Evolutionary conservation across 2,888 invertebrate species (phyloP).

Genomic region (Volucella zonaria): DNA sequence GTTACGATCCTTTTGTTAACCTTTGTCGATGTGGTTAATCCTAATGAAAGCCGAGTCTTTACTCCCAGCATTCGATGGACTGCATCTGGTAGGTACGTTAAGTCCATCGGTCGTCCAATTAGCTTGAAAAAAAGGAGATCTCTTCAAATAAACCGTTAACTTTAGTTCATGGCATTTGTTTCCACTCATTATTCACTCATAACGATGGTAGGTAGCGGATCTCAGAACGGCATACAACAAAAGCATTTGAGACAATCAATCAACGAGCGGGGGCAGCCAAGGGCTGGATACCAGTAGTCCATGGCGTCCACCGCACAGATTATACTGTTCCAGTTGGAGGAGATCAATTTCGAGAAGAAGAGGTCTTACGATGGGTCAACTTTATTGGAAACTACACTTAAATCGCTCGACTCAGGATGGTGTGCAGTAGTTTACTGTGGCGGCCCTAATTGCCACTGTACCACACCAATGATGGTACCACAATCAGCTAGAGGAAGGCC

Average conservation of each 20-base stretch:
- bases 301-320: slow-evolving; percentile 27
- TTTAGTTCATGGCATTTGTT: slow-evolving; percentile 38
- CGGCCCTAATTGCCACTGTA: slow-evolving; percentile 67
- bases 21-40: slow-evolving; percentile 23
- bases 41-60: slow-evolving; percentile 3
- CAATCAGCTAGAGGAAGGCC: not conserved
- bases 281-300: slow-evolving; percentile 20
- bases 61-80: slow-evolving; percentile 5
- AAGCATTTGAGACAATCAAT: slow-evolving; percentile 30
- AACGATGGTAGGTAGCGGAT: slow-evolving; percentile 26
- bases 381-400: slow-evolving; percentile 65
- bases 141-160: slow-evolving; percentile 28
- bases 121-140: slow-evolving; percentile 37
- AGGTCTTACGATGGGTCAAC: slow-evolving; percentile 74
- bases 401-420: slow-evolving; percentile 55
- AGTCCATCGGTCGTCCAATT: slow-evolving; percentile 39
- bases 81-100: not conserved
- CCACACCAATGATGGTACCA: slow-evolving; percentile 53
- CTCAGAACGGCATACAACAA: slow-evolving; percentile 25
- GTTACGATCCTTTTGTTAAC: slow-evolving; percentile 23
- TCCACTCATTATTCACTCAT: slow-evolving; percentile 51
- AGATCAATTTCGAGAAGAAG: slow-evolving; percentile 69
- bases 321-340: slow-evolving; percentile 38
- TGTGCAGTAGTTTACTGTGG: slow-evolving; percentile 56
- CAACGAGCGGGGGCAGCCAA: not conserved